Conservation (phyloP, 2,888 invertebrate genomes). For the Gastrophysa polygoni region DNA sequence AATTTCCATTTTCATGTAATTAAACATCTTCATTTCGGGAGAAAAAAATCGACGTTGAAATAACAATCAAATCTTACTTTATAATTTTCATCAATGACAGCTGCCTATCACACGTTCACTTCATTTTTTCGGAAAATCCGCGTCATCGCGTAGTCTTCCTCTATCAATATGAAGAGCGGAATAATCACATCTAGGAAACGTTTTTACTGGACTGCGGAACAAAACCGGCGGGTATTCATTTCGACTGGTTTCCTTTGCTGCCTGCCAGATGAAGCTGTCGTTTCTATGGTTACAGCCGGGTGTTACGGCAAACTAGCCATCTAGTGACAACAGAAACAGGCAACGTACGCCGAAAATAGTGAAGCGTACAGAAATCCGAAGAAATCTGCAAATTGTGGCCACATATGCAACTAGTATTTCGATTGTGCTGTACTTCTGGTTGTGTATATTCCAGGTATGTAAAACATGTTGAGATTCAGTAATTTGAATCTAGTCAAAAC, state of each 20-base stretch:
- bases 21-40: no score
- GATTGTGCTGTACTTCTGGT: background rate
- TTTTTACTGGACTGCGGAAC: slow-evolving; percentile 38
- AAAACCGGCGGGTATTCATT: slow-evolving; percentile 15
- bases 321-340: slow-evolving; percentile 27
- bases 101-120: slow-evolving; percentile 1
- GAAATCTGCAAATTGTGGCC: no score
- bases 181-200: slow-evolving; percentile 5
- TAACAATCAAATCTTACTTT: slow-evolving; percentile 10
- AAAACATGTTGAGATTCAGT: background rate
- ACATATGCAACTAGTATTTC: background rate
- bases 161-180: background rate
- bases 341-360: background rate
- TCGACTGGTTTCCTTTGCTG: slow-evolving; percentile 8
- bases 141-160: slow-evolving; percentile 6
- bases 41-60: background rate
- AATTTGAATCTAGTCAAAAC: no score
- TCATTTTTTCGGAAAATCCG: background rate
- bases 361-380: no score
- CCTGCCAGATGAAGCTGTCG: slow-evolving; percentile 41
- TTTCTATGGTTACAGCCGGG: slow-evolving; percentile 49
- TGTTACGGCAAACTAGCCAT: slow-evolving; percentile 35
- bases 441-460: background rate
- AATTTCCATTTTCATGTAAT: background rate
- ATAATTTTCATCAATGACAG: background rate